Evolutionary conservation across 1,140 invertebrate genomes (phyloP).

Genomic region (Trichonephila clavipes): DNA sequence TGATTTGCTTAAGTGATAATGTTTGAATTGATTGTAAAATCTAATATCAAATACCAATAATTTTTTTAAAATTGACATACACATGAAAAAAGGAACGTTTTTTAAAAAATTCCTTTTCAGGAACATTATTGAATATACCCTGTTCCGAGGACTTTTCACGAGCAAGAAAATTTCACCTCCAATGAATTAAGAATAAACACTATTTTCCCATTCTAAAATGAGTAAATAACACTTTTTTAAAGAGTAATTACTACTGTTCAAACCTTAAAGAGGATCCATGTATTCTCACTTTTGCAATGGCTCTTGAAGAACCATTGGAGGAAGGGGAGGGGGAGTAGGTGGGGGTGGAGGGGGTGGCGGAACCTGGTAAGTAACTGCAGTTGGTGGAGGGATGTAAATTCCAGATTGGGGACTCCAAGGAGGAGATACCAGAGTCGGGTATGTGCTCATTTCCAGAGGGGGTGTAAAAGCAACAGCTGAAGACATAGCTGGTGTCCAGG

Average conservation of each 20-base stretch:
- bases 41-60: constrained; percentile 4
- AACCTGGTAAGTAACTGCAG: constrained; percentile 41
- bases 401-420: constrained; percentile 65
- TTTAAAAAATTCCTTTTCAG: neutral
- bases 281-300: neutral
- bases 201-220: neutral
- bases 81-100: neutral
- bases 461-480: constrained; percentile 63
- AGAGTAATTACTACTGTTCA: neutral
- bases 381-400: constrained; percentile 33
- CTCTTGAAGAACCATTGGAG: neutral
- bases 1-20: neutral
- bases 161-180: neutral
- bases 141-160: neutral
- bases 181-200: neutral
- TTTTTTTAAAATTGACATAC: neutral
- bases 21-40: constrained; percentile 16
- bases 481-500: constrained; percentile 51
- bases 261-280: neutral
- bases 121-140: neutral
- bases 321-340: neutral
- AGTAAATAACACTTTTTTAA: neutral
- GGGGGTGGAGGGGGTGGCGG: neutral
- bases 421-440: constrained; percentile 42
- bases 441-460: constrained; percentile 57